Conservation (phyloP, 2,797 vertebrate species). For the Hemibagrus guttatus region DNA sequence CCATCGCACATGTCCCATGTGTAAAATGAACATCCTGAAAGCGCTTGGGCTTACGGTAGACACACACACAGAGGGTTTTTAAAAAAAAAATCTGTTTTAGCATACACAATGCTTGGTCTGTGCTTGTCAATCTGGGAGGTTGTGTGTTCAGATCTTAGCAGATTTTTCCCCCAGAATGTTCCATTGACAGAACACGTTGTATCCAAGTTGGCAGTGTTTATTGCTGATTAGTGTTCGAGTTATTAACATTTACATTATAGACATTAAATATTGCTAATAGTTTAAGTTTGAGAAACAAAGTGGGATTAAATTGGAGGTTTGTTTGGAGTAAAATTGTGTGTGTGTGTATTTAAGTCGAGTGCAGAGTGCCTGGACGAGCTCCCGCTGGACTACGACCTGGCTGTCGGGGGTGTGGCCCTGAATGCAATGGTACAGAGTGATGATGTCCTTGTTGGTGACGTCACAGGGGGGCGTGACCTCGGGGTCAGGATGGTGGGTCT, state of each 20-base stretch:
- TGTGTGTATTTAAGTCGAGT: conserved; percentile 72
- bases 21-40: conserved; percentile 99
- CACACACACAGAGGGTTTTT: background rate
- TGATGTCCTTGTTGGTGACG: conserved; percentile 41
- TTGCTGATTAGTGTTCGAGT: no score
- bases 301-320: no score
- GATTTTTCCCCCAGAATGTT: no score
- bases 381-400: conserved; percentile 87
- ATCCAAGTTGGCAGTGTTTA: no score
- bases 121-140: background rate
- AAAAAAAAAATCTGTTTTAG: background rate
- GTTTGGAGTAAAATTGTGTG: background rate
- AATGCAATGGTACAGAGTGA: conserved; percentile 78
- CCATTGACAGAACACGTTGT: no score
- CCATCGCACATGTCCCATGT: conserved; percentile 98
- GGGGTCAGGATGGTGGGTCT: conserved; percentile 82
- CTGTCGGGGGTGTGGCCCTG: conserved; percentile 74
- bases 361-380: conserved; percentile 92
- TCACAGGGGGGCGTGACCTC: conserved; percentile 61
- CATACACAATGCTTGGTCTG: no score
- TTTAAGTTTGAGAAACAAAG: no score
- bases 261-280: no score
- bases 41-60: conserved; percentile 93
- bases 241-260: no score
- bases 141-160: background rate